phyloP scores from a whole-genome alignment of 2,113 vertebrate species.

The Kryptolebias marmoratus region DNA sequence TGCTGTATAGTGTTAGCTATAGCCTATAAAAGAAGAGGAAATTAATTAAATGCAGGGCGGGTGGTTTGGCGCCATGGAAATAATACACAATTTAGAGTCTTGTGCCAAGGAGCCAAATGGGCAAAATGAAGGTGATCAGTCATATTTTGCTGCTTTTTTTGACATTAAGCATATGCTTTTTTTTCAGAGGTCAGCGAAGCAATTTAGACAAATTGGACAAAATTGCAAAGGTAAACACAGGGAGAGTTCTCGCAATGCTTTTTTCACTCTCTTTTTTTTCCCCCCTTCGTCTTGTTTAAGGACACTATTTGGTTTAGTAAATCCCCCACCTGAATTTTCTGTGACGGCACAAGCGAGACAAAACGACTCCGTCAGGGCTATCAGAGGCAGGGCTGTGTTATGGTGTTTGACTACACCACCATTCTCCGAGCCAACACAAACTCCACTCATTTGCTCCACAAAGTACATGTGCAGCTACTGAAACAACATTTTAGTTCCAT shows the following conservation, averaged over 20 bases:
- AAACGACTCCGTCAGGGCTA: constrained; percentile 57
- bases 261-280: constrained; percentile 64
- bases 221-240: constrained; percentile 87
- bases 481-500: constrained; percentile 3
- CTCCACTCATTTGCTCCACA: constrained; percentile 19
- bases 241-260: constrained; percentile 77
- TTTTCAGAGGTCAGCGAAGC: constrained; percentile 84
- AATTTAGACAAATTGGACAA: constrained; percentile 91
- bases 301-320: constrained; percentile 70
- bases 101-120: constrained; percentile 83
- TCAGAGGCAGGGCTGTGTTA: constrained; percentile 46
- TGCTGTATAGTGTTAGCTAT: constrained; percentile 75
- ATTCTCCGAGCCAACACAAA: constrained; percentile 45
- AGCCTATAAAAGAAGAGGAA: constrained; percentile 81
- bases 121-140: constrained; percentile 90
- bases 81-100: constrained; percentile 86
- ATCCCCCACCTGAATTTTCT: constrained; percentile 75
- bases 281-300: constrained; percentile 46
- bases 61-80: constrained; percentile 88
- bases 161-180: constrained; percentile 86
- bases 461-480: constrained; percentile 39
- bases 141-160: constrained; percentile 88
- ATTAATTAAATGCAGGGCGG: constrained; percentile 90
- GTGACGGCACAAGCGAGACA: constrained; percentile 58
- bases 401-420: constrained; percentile 40